Conservation (phyloP, 2,797 vertebrate genomes). For the Myotis myotis region DNA sequence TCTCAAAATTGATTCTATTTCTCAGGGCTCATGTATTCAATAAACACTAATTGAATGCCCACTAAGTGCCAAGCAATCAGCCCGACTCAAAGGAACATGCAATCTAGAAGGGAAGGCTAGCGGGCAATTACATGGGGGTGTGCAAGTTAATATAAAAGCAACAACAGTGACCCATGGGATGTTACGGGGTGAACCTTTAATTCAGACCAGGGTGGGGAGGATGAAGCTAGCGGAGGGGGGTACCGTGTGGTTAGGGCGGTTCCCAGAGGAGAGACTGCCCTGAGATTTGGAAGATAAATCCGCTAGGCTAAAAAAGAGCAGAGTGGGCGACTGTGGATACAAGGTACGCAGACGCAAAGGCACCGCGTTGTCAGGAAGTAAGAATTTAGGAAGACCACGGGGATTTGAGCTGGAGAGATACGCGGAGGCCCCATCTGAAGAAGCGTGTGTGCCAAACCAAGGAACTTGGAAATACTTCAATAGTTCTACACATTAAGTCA, state of each 20-base stretch:
- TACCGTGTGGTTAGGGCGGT: neutral
- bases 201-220: neutral
- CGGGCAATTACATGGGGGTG: neutral
- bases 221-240: neutral
- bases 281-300: neutral
- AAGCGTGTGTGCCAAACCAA: neutral
- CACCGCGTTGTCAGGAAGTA: neutral
- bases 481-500: neutral
- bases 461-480: neutral
- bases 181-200: neutral
- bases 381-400: neutral
- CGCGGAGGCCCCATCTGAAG: neutral
- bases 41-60: neutral
- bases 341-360: neutral
- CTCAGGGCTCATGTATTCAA: neutral
- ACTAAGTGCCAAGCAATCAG: neutral
- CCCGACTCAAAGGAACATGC: neutral
- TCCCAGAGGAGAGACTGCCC: neutral
- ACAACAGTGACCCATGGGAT: neutral
- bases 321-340: too few relatives aligned
- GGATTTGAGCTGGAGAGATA: neutral
- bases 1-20: neutral
- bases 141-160: neutral
- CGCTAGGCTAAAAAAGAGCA: neutral
- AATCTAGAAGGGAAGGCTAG: neutral